Percentiles rank a stretch among this genome's conserved stretches.
These are phyloP conservation scores for Oxytorus armatus DNA, from an alignment of 2,888 invertebrate species.

Conservation along the genomic window DNA sequence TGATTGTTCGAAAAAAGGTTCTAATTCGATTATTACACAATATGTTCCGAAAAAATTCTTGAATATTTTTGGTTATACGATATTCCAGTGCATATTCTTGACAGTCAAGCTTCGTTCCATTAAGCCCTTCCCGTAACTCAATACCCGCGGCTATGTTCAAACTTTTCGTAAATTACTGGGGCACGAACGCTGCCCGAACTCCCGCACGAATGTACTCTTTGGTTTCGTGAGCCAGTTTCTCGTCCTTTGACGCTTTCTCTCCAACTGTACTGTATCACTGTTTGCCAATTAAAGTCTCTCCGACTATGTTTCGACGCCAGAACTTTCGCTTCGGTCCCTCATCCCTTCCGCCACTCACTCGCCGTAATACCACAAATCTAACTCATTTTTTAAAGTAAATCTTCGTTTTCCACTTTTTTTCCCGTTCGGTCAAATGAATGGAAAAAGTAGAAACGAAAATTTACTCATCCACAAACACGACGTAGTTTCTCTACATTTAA, in stretches of 20 bases:
- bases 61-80: slow-evolving; percentile 17
- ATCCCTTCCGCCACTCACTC: slow-evolving; percentile 5
- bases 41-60: slow-evolving; percentile 14
- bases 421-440: too few relatives aligned
- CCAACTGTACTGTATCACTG: slow-evolving; percentile 36
- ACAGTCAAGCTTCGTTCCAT: slow-evolving; percentile 1
- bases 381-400: too few relatives aligned
- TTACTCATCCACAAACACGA: slow-evolving; percentile 4
- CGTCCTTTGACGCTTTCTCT: slow-evolving; percentile 49
- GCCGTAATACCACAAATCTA: not conserved
- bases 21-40: not conserved
- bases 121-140: slow-evolving; percentile 21
- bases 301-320: slow-evolving; percentile 43
- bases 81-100: slow-evolving; percentile 3
- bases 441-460: slow-evolving; percentile 16
- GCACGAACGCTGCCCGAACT: slow-evolving; percentile 34
- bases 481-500: not conserved
- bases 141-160: slow-evolving; percentile 31
- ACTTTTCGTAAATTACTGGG: slow-evolving; percentile 52
- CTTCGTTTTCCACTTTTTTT: too few relatives aligned
- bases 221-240: slow-evolving; percentile 58
- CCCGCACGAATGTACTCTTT: slow-evolving; percentile 16
- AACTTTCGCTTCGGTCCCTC: slow-evolving; percentile 30
- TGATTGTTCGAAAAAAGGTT: too few relatives aligned
- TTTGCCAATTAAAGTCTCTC: slow-evolving; percentile 70